Base-by-base conservation (phyloP, 2,113 vertebrate genomes). In the Ageneiosus marmoratus region DNA sequence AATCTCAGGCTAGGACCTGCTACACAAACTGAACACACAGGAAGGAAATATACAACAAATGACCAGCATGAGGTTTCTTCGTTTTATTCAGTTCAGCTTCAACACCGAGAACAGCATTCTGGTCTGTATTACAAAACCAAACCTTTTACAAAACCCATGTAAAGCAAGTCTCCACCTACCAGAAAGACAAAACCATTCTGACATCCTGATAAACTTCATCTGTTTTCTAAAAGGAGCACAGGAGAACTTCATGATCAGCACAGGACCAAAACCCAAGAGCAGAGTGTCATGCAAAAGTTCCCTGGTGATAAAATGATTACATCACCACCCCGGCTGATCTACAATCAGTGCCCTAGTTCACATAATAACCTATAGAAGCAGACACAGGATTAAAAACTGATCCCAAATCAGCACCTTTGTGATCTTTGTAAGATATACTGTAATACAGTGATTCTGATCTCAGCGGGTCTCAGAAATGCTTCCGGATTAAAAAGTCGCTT, bases 81-180 rank as follows among this genome's bases (percentile, higher is more conserved):
- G 73, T 55, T 76, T 76, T 76, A 55, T 76, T 76, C 15, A 34
- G 11, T 55, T 53, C 27, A 75, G 15, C 73, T 11, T 75, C 10
- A 24, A 75, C 48, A 53, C 51, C 0, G 11, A 75, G 73, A 53
- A 75, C 44, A 48, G 69, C 69, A 48, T 48, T 73, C 69, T 48
- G 69, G 69, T 73, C 69, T 29, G 41, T n/a, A 73, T 18, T 27
- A 48, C 24, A 73, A 72, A 46, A 72, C 12, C 3, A 11, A 70
- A 70, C n/a, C 3, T 15, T 50, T 29, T 29, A 50, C 44, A 50
- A 50, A 72, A 44, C 29, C 41, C 37, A 41, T 41, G 37, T 41
- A 41, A 41, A 41, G 67, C 67, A 5, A 44, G 44, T 13, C 37
- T 44, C 67, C 22, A 13, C 24, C 37, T 2, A 44, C 37, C 63